These are phyloP conservation scores for Pogonomyrmex barbatus DNA, from an alignment of 1,140 invertebrate genomes.

Conservation along the genomic window DNA sequence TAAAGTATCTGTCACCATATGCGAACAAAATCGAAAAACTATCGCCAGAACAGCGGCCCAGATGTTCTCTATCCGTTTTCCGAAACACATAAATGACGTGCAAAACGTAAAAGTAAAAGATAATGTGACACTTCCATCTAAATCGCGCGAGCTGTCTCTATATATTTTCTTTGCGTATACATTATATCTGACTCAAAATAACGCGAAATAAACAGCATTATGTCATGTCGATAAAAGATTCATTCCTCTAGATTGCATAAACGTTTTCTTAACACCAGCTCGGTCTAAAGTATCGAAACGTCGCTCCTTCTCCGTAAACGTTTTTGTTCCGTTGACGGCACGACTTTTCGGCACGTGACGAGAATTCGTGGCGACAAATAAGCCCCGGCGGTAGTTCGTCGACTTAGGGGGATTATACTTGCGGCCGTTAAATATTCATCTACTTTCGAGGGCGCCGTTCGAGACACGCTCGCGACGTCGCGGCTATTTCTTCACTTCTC, in stretches of 20 bases:
- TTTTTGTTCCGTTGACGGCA: constrained; percentile 60
- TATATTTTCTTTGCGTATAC: not conserved
- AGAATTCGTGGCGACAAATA: constrained; percentile 55
- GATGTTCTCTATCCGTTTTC: constrained; percentile 52
- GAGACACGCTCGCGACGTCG: constrained; percentile 38
- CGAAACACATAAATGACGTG: constrained; percentile 45
- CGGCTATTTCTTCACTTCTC: not conserved
- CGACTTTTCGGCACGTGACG: constrained; percentile 69
- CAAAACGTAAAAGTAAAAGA: constrained; percentile 40
- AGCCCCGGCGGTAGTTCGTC: constrained; percentile 44
- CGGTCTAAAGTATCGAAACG: constrained; percentile 57
- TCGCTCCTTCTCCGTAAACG: constrained; percentile 63
- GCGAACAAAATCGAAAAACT: constrained; percentile 64
- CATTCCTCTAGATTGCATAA: constrained; percentile 10
- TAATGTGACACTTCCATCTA: constrained; percentile 38
- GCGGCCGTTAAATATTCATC: constrained; percentile 65
- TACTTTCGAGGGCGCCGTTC: constrained; percentile 59
- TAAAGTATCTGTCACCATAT: constrained; percentile 60
- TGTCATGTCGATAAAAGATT: constrained; percentile 18
- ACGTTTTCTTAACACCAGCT: constrained; percentile 6
- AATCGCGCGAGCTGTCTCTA: constrained; percentile 6
- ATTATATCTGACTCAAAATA: not conserved
- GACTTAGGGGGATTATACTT: constrained; percentile 38
- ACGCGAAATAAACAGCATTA: constrained; percentile 12
- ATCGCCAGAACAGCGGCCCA: constrained; percentile 50